Evolutionary conservation across 2,797 vertebrate species (phyloP), one percentile per base, ranked within the genome.

Genomic region (Harpagifer antarcticus): DNA sequence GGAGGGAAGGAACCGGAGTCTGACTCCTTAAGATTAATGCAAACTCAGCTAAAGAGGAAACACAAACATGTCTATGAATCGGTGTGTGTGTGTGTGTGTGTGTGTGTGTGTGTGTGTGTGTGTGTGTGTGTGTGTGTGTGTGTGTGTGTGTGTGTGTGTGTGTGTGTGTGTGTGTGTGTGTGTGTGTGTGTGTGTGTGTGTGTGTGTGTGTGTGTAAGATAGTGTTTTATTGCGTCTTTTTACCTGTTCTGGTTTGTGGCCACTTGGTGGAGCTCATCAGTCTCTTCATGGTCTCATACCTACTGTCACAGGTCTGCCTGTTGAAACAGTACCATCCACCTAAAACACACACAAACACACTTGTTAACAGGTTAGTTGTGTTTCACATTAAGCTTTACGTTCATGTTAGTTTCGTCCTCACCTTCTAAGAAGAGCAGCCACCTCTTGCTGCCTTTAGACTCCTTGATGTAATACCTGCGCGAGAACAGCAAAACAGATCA

Each of bases 321-420:
- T 91, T 97, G 91, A 98, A 98, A 82, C 97, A 99, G 94, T 98
- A 98, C 97, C 97, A 98, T 61, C 97, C 97, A 54, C 97, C 98
- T 99, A 87, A 67, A 60, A 14, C 50, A 55, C 64, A 67, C 78
- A 73, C 47, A 48, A 16, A n/a, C 17, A n/a, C 17, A 2, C 14
- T 4, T 15, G 59, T 86, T 37, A 59, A 52, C 42, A 13, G 10
- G 2, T 67, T 15, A 48, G 45, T 40, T 19, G 23, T 13, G 16
- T 49, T 63, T 66, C 33, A 15, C 3, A 48, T 58, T 7, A 37
- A 71, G 13, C 9, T 0, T 23, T 52, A 17, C 33, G 27, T 27
- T 2, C 13, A 31, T 33, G 31, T 31, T 33, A 17, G 37, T 3
- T 43, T 65, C n/a, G 19, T 59, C 52, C 90, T 95, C 90, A 98